phyloP scores from a whole-genome alignment of 2,797 vertebrate genomes.

The Coranthus polyacanthus region DNA sequence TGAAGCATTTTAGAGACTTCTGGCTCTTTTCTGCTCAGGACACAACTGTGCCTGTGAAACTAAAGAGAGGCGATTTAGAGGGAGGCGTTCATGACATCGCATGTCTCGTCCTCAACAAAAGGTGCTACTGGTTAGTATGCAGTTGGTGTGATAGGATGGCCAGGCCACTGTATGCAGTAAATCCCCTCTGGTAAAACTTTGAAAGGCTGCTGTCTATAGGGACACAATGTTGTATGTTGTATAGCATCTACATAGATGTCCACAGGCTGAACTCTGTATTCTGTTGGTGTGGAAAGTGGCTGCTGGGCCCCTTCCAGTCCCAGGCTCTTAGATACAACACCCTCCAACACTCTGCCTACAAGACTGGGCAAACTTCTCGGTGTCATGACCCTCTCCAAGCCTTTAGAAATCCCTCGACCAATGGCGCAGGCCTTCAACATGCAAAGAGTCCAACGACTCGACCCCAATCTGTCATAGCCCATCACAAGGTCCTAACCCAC shows the following conservation, averaged over 20 bases:
- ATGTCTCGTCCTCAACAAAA: constrained; percentile 77
- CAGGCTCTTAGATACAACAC: constrained; percentile 58
- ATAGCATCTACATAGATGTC: constrained; percentile 62
- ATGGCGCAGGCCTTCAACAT: constrained; percentile 56
- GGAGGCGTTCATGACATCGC: constrained; percentile 74
- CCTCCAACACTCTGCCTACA: constrained; percentile 53
- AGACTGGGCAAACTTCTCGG: constrained; percentile 67
- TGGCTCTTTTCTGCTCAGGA: constrained; percentile 69
- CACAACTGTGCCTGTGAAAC: constrained; percentile 71
- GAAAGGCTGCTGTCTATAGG: constrained; percentile 67
- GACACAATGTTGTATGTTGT: constrained; percentile 51
- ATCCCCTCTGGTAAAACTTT: constrained; percentile 68
- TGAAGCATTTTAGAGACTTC: constrained; percentile 80
- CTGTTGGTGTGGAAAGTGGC: constrained; percentile 48
- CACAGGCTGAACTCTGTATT: constrained; percentile 62
- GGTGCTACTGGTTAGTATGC: constrained; percentile 75
- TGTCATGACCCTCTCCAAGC: constrained; percentile 78
- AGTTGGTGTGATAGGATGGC: constrained; percentile 54
- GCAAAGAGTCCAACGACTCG: constrained; percentile 62
- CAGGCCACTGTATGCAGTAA: constrained; percentile 69
- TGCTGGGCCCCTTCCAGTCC: constrained; percentile 69
- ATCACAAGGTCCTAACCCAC: constrained; percentile 75
- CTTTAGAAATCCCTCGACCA: constrained; percentile 74
- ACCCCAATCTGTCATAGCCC: constrained; percentile 82
- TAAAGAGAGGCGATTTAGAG: constrained; percentile 68